Evolutionary conservation across 2,888 invertebrate genomes (phyloP).

Genomic region (Drepana falcataria): DNA sequence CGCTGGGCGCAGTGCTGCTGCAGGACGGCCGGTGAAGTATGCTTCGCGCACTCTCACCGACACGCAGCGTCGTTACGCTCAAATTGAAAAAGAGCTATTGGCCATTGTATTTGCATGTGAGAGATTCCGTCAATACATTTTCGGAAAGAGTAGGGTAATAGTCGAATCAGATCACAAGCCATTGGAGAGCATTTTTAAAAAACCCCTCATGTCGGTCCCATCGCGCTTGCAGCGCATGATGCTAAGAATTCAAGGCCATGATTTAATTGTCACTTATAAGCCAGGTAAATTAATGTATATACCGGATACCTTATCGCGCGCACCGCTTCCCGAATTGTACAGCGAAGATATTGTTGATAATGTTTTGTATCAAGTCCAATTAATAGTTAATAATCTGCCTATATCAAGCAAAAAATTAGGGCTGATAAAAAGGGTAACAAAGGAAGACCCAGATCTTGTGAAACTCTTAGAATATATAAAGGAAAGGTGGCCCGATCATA

Average conservation of each 20-base stretch:
- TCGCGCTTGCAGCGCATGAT: constrained; percentile 26
- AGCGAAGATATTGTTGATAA: constrained; percentile 9
- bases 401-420: constrained; percentile 11
- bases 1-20: constrained; percentile 19
- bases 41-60: constrained; percentile 16
- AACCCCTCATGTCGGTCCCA: constrained; percentile 15
- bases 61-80: constrained; percentile 3
- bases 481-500: constrained; percentile 22
- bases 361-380: constrained; percentile 11
- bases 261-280: constrained; percentile 15
- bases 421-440: constrained; percentile 7
- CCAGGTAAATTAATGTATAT: constrained; percentile 10
- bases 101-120: constrained; percentile 25
- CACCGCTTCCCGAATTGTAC: constrained; percentile 12
- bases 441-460: constrained; percentile 9
- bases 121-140: constrained; percentile 25
- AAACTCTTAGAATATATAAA: constrained; percentile 11
- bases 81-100: constrained; percentile 29
- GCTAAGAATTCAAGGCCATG: constrained; percentile 20
- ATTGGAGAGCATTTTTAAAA: constrained; percentile 22
- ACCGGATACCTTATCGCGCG: constrained; percentile 22
- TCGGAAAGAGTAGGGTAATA: constrained; percentile 13
- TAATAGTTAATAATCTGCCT: constrained; percentile 11
- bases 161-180: constrained; percentile 30
- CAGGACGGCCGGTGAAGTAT: constrained; percentile 16